Evolutionary conservation across 2,113 vertebrate species (phyloP).

Genomic region (Pungitius pungitius): DNA sequence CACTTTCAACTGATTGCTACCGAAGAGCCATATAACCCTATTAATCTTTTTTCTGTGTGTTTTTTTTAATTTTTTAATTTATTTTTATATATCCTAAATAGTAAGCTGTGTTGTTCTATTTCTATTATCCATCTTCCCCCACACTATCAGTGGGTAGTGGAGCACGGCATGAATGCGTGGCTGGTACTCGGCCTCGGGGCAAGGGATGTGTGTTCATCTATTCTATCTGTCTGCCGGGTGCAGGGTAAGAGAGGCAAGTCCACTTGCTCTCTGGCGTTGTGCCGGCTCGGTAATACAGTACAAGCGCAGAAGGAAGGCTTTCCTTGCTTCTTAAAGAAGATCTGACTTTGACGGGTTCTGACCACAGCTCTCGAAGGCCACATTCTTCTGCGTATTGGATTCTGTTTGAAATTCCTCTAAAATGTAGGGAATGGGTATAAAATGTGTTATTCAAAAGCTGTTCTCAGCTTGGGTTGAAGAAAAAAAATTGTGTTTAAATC

Average conservation of each 20-base stretch:
- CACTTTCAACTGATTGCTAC: conserved; percentile 25
- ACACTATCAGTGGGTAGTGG: conserved; percentile 44
- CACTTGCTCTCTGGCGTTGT: conserved; percentile 63
- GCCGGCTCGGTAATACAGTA: conserved; percentile 41
- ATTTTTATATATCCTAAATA: background rate
- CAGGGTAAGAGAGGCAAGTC: conserved; percentile 52
- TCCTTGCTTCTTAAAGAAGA: conserved; percentile 24
- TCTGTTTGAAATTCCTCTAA: conserved; percentile 23
- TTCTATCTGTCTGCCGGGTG: conserved; percentile 59
- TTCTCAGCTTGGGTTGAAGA: conserved; percentile 11
- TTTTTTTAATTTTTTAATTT: background rate
- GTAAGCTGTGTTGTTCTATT: conserved; percentile 51
- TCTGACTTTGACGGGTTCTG: conserved; percentile 30
- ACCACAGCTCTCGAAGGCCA: conserved; percentile 31
- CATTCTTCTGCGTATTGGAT: conserved; percentile 33
- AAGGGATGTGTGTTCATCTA: conserved; percentile 53
- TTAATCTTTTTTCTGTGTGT: background rate
- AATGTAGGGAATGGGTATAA: conserved; percentile 21
- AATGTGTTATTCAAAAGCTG: conserved; percentile 42
- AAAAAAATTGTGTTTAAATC: too few species aligned
- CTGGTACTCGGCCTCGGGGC: conserved; percentile 56
- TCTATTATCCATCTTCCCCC: conserved; percentile 42
- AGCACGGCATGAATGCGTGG: conserved; percentile 57
- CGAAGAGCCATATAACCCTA: conserved; percentile 19
- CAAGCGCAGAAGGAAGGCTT: conserved; percentile 13